Base-by-base conservation (phyloP, 2,113 vertebrate species). In the Planiliza haematocheilus region DNA sequence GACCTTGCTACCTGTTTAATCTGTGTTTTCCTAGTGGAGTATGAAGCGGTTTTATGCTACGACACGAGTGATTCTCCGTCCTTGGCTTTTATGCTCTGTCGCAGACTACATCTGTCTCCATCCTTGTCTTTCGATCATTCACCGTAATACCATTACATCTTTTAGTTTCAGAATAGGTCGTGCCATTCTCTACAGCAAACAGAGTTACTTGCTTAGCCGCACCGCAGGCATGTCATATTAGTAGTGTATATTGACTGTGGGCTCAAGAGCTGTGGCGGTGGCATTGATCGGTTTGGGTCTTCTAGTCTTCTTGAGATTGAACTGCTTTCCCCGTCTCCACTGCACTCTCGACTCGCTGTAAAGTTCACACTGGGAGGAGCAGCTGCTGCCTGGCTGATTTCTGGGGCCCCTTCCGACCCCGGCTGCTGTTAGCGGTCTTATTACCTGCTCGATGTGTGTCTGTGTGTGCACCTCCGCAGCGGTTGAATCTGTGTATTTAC, bases 251-350 rank as follows among this genome's bases (percentile, higher is more conserved):
- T 79, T 75, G 80, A 81, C 73, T 46, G 39, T 56, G 48, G 50
- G 17, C 63, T 79, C 34, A 7, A 41, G 72, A 70, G 79, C 53
- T 70, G 79, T 68, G 51, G 60, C 43, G 2, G 41, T 41, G 70
- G 52, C 79, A 87, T 84, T 51, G 87, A 91, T 86, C 20, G 36
- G 67, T 80, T 67, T 50, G 61, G 45, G 46, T 61, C 39, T 49
- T 43, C 50, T 60, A 41, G n/a, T 55, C 81, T 36, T 78, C 21
- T 53, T 46, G 8, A 56, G 69, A 79, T 55, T 82, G 69, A 70
- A 62, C 79, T 61, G 71, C 66, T 83, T 61, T 71, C 60, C 38
- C 49, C 10, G 4, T 57, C 49, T 70, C 50, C 18, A n/a, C 80
- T 75, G 3, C 70, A 81, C 83, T 49, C 55, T 58, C 50, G 18